A percentile compares a stretch with the other conserved stretches of the same genome.
Conservation (phyloP, 1,140 invertebrate species). For the Acromyrmex charruanus region DNA sequence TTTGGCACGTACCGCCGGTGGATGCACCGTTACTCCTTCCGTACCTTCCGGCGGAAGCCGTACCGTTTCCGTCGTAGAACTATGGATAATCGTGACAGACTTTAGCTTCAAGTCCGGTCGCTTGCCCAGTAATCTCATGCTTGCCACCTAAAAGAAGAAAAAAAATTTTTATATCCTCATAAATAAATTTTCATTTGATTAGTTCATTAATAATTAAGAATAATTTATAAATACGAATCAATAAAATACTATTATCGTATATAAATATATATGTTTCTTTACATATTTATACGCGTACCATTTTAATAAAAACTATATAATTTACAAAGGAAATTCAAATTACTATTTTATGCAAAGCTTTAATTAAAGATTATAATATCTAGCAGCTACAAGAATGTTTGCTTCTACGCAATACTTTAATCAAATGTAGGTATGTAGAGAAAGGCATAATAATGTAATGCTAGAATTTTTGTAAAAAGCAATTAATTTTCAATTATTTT, state of each 20-base stretch:
- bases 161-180: not conserved
- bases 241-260: not conserved
- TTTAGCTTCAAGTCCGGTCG: slow-evolving; percentile 92
- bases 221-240: slow-evolving; percentile 11
- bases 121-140: slow-evolving; percentile 92
- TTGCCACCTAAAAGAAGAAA: slow-evolving; percentile 89
- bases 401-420: slow-evolving; percentile 24
- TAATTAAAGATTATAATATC: slow-evolving; percentile 17
- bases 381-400: slow-evolving; percentile 30
- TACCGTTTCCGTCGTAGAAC: slow-evolving; percentile 94
- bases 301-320: slow-evolving; percentile 13
- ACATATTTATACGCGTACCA: not conserved
- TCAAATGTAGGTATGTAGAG: not conserved
- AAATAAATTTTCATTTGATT: slow-evolving; percentile 17
- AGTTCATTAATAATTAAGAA: not conserved
- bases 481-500: slow-evolving; percentile 23
- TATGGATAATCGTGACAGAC: slow-evolving; percentile 94
- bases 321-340: not conserved
- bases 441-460: not conserved
- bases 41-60: slow-evolving; percentile 91
- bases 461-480: not conserved
- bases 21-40: slow-evolving; percentile 89
- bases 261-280: not conserved
- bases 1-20: slow-evolving; percentile 87
- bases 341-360: not conserved